Base-by-base conservation (phyloP, 2,888 invertebrate species). In the Volucella inflata region DNA sequence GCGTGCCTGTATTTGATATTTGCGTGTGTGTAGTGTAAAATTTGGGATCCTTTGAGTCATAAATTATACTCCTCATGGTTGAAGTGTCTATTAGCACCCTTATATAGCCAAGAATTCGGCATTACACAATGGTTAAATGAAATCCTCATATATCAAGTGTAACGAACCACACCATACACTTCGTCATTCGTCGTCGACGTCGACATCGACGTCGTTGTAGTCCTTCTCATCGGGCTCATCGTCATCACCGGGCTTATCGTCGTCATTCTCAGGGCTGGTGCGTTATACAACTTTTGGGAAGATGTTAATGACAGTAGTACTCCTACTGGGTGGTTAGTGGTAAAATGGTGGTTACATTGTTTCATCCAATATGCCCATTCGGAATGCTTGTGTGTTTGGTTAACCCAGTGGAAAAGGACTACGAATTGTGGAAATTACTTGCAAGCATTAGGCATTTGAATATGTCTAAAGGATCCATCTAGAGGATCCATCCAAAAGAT, bases 21-120 rank as follows among this genome's bases (percentile, higher is more conserved):
- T 14, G 48, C 42, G 51, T 53, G 42, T 62, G 60, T 64, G 51
- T 38, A 50, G 50, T 64, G 42, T 40, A 65, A 57, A 30, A 59
- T 64, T 60, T 17, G 48, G 42, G 48, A 78, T 60, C 79, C 30
- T 30, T 30, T 76, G 84, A 67, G 55, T 59, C 81, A 85, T 85
- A 85, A 85, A 85, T 85, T 85, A 85, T 81, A 62, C 85, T 72
- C 48, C 81, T 72, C 87, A 75, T 57, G 84, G 87, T 36, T 87
- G 87, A 87, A 89, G 88, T 90, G 90, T 90, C 91, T 91, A 90
- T 91, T 91, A 91, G 90, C 90, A 89, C 91, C 90, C 91, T 90
- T 89, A 88, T 89, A 88, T 89, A 90, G 89, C 90, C 89, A 89
- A 76, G 85, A 88, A 90, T 88, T 88, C 88, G 89, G 89, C 89